These are phyloP conservation scores for Antheraea pernyi DNA, from an alignment of 1,140 invertebrate species.

Conservation along the genomic window DNA sequence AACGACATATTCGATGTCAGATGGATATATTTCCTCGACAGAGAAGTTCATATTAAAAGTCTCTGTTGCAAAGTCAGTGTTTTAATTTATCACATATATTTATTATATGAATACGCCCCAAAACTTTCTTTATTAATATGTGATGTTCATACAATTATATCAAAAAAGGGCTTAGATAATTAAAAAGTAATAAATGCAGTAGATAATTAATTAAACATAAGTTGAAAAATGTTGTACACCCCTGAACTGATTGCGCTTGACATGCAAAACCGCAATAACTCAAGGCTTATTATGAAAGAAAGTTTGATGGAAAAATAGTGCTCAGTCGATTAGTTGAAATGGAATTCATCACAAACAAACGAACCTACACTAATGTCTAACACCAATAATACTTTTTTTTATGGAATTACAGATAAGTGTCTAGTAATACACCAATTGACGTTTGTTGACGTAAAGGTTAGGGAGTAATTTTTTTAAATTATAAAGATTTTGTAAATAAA, in stretches of 20 bases:
- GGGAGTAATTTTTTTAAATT: not conserved
- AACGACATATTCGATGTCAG: too few relatives aligned
- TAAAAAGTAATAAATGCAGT: not conserved
- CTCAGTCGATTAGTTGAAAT: constrained; percentile 34
- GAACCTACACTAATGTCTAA: not conserved
- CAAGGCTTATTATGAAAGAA: constrained; percentile 50
- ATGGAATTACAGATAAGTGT: not conserved
- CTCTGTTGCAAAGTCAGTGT: too few relatives aligned
- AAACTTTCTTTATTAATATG: too few relatives aligned
- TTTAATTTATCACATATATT: too few relatives aligned
- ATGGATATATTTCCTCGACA: too few relatives aligned
- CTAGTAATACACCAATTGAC: not conserved
- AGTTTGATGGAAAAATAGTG: constrained; percentile 39
- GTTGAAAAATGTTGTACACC: not conserved
- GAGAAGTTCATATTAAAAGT: too few relatives aligned
- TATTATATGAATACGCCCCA: too few relatives aligned
- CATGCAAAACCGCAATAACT: constrained; percentile 65
- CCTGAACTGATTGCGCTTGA: constrained; percentile 21
- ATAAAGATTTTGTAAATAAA: not conserved
- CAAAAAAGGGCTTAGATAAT: too few relatives aligned
- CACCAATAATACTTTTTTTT: constrained; percentile 2
- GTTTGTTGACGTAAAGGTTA: not conserved
- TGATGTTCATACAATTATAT: too few relatives aligned
- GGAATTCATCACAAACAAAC: constrained; percentile 15
- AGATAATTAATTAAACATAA: not conserved